Evolutionary conservation across 2,113 vertebrate species (phyloP).

Genomic region (Pantherophis guttatus): DNA sequence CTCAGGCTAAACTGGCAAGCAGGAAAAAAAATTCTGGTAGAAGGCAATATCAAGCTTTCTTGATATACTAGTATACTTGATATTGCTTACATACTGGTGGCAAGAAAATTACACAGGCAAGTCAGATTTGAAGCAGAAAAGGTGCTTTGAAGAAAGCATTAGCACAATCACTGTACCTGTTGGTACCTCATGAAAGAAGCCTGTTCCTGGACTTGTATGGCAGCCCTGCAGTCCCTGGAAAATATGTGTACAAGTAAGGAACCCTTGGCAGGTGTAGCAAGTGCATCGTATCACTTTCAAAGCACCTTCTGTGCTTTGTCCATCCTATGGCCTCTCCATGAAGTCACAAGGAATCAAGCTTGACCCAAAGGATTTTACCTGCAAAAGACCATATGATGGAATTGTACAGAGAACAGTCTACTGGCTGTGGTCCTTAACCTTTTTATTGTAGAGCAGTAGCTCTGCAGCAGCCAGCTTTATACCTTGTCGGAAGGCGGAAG

Average conservation of each 20-base stretch:
- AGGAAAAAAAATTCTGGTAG: neutral
- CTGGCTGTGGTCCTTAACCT: neutral
- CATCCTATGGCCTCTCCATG: neutral
- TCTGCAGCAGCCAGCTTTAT: neutral
- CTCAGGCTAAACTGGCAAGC: neutral
- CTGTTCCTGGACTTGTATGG: neutral
- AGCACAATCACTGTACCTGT: neutral
- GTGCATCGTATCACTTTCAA: neutral
- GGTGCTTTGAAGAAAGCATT: neutral
- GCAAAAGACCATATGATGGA: neutral
- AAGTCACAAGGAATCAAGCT: neutral
- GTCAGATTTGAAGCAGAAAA: neutral
- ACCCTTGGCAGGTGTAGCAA: neutral
- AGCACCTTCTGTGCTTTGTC: neutral
- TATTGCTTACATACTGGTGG: neutral
- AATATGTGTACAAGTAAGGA: neutral
- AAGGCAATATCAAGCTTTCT: neutral
- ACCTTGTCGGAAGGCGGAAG: neutral
- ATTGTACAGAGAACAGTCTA: neutral
- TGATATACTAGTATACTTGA: no score
- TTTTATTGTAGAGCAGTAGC: neutral
- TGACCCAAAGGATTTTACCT: neutral
- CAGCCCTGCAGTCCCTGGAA: neutral
- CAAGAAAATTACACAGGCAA: neutral
- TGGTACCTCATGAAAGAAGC: neutral